phyloP scores from a whole-genome alignment of 1,140 invertebrate species.

The Drosophila navojoa region DNA sequence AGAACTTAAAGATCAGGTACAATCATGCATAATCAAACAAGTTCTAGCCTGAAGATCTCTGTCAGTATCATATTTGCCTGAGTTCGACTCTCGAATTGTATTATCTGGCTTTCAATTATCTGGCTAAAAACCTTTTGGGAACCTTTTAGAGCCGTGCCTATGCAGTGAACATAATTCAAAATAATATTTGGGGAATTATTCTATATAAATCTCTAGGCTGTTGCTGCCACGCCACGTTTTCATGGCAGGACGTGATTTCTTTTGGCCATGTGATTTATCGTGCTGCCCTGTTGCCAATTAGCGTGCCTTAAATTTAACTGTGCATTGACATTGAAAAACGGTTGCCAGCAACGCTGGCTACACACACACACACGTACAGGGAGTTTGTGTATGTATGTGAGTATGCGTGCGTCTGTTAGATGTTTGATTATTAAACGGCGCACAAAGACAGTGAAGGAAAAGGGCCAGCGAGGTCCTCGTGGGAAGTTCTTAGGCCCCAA shows the following conservation, averaged over 20 bases:
- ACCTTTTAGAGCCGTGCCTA: not conserved
- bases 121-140: not conserved
- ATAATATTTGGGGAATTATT: not conserved
- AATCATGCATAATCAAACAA: too few relatives aligned
- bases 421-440: conserved; percentile 57
- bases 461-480: conserved; percentile 19
- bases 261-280: conserved; percentile 28
- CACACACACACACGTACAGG: not conserved
- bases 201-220: conserved; percentile 6
- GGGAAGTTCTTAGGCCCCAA: conserved; percentile 16
- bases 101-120: too few relatives aligned
- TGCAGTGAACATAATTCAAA: conserved; percentile 2
- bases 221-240: not conserved
- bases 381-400: not conserved
- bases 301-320: conserved; percentile 40
- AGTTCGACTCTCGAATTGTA: too few relatives aligned
- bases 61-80: not conserved
- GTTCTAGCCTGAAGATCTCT: too few relatives aligned
- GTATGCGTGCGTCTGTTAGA: conserved; percentile 9
- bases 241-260: conserved; percentile 19
- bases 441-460: conserved; percentile 36
- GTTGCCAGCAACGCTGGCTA: conserved; percentile 38
- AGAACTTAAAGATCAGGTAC: too few relatives aligned
- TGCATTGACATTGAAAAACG: conserved; percentile 53
- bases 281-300: conserved; percentile 51